Evolutionary conservation across 2,113 vertebrate species (phyloP).

Genomic region (Amphiprion ocellaris): DNA sequence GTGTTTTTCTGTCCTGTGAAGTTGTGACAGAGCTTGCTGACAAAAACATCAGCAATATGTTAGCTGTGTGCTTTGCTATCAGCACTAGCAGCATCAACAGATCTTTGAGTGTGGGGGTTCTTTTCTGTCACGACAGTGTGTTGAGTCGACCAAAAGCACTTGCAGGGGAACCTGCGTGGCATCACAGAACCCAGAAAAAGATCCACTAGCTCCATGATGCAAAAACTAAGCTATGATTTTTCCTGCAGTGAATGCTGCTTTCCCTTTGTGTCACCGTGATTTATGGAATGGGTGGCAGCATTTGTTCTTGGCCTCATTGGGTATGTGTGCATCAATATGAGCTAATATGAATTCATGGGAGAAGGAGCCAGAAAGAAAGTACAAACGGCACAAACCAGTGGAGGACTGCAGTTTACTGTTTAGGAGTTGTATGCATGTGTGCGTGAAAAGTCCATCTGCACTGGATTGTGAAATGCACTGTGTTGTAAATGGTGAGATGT

Average conservation of each 20-base stretch:
- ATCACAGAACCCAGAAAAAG: conserved; percentile 31
- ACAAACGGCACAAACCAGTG: conserved; percentile 29
- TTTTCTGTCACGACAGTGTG: conserved; percentile 44
- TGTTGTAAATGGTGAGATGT: conserved; percentile 49
- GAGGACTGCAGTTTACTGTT: conserved; percentile 2
- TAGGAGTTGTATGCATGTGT: neutral
- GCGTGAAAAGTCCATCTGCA: conserved; percentile 21
- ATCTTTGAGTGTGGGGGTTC: conserved; percentile 21
- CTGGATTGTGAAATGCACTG: neutral
- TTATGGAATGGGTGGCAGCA: conserved; percentile 46
- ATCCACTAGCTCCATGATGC: conserved; percentile 31
- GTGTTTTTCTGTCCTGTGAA: conserved; percentile 44
- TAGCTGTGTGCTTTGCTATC: conserved; percentile 24
- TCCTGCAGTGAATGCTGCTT: conserved; percentile 31
- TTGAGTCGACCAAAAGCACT: conserved; percentile 40
- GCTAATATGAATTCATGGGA: conserved; percentile 43
- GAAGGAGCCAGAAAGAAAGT: conserved; percentile 21
- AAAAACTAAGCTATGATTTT: conserved; percentile 44
- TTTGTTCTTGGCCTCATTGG: conserved; percentile 43
- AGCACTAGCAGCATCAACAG: conserved; percentile 25
- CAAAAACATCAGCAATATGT: conserved; percentile 50
- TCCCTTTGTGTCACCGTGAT: conserved; percentile 43
- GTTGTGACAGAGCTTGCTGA: conserved; percentile 48
- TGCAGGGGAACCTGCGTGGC: conserved; percentile 9
- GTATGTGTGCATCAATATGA: conserved; percentile 37